phyloP scores from a whole-genome alignment of 2,888 invertebrate species.

The Eupithecia abbreviata region DNA sequence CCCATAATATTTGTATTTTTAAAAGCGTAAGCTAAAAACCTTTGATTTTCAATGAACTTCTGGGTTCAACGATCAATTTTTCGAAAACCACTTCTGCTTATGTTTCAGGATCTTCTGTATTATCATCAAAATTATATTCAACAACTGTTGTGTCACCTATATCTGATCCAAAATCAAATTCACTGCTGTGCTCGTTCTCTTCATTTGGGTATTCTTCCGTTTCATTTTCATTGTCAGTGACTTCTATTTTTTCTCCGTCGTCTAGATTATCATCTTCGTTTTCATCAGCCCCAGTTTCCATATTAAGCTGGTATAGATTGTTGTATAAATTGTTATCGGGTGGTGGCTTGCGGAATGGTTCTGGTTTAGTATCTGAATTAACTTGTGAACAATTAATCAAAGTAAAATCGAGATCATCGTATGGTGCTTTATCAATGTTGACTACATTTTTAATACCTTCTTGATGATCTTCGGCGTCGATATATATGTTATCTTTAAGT shows the following conservation, averaged over 20 bases:
- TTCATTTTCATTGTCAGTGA: neutral
- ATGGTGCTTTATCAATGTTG: neutral
- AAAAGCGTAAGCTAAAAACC: neutral
- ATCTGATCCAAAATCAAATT: conserved; percentile 1
- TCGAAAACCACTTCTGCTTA: neutral
- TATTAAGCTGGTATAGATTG: neutral
- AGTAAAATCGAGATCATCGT: neutral
- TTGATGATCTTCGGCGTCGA: neutral
- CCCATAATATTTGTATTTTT: neutral
- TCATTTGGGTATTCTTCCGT: neutral
- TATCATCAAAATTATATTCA: neutral
- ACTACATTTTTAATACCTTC: neutral
- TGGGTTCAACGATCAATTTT: neutral
- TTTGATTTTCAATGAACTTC: neutral
- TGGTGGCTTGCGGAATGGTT: neutral
- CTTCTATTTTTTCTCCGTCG: neutral
- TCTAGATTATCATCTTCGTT: neutral
- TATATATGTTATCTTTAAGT: neutral
- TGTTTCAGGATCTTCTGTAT: neutral
- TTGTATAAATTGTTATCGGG: neutral
- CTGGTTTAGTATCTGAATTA: neutral
- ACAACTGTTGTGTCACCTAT: conserved; percentile 3
- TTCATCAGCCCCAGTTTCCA: neutral
- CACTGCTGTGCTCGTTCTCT: neutral
- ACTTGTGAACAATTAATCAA: neutral